Conservation (phyloP, 2,888 invertebrate genomes). For the Troglohyphantes excavatus region DNA sequence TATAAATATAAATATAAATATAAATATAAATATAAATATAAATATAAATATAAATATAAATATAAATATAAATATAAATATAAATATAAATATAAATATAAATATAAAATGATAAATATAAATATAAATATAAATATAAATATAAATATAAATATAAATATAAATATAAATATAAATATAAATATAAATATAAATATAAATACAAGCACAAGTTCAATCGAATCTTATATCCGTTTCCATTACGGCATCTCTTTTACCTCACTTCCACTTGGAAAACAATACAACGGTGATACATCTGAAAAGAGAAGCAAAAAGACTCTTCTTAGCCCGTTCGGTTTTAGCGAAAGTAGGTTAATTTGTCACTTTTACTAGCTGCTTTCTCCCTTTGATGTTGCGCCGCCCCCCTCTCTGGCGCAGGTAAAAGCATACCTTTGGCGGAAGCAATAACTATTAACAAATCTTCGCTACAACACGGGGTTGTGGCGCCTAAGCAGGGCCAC, state of each 20-base stretch:
- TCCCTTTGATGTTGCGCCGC: neutral
- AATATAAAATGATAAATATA: too few relatives aligned
- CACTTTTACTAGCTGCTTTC: conserved; percentile 19
- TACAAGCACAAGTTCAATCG: neutral
- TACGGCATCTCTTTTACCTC: neutral
- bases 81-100: too few relatives aligned
- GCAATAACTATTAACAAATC: neutral
- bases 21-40: too few relatives aligned
- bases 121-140: too few relatives aligned
- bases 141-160: too few relatives aligned
- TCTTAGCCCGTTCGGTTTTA: neutral
- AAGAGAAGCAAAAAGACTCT: neutral
- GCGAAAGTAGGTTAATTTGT: conserved; percentile 54
- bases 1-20: too few relatives aligned
- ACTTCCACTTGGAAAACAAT: conserved; percentile 15
- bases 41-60: too few relatives aligned
- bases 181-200: too few relatives aligned
- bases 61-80: too few relatives aligned
- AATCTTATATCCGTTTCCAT: neutral
- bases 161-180: too few relatives aligned
- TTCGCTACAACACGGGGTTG: too few relatives aligned
- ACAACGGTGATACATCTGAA: conserved; percentile 7
- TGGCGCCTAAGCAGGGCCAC: too few relatives aligned
- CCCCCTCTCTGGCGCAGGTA: neutral
- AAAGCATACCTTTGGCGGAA: neutral